Evolutionary conservation across 2,797 vertebrate species (phyloP), one percentile per base, ranked within the genome.

Genomic region (Esox masquinongy): DNA sequence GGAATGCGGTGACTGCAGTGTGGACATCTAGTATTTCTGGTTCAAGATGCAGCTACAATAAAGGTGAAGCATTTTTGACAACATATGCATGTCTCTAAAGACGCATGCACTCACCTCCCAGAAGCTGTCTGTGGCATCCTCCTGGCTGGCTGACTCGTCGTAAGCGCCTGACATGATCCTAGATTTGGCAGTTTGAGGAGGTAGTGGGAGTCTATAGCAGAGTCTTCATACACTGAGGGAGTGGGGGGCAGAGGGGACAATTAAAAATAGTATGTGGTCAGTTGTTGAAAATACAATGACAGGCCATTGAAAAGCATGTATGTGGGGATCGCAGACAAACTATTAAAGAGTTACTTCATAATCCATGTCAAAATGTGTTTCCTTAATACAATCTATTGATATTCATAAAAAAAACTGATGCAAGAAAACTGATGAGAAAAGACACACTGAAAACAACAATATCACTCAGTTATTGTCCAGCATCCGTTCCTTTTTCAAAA

Each of bases 101-200:
- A 17, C 9, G 17, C 29, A 31, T n/a, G 11, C 22, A 12, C 74
- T 95, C 89, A 99, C 97, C 97, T 99, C 97, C 97, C 97, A 99
- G 92, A 99, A 99, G 90, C 97, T 98, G 94, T 99, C 97, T 0
- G 96, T 97, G 68, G 88, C 93, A 91, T 97, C 97, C 85, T 99
- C 96, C 0, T 85, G 86, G n/a, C 91, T 92, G 15, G 93, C 88
- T 0, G 92, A 89, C 83, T 99, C 97, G 0, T 99, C 96, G 11
- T 96, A 98, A 85, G 91, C 93, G 85, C 95, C 95, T 22, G 97
- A 99, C 97, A 99, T 98, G 93, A 88, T 93, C 92, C 83, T 89
- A 14, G 85, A 81, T 78, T 85, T 90, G 81, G 85, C 79, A 77
- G 89, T 76, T 85, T 86, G 64, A 75, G 73, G 50, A 67, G 59